Evolutionary conservation across 2,797 vertebrate species (phyloP).

Genomic region (Falco cherrug): DNA sequence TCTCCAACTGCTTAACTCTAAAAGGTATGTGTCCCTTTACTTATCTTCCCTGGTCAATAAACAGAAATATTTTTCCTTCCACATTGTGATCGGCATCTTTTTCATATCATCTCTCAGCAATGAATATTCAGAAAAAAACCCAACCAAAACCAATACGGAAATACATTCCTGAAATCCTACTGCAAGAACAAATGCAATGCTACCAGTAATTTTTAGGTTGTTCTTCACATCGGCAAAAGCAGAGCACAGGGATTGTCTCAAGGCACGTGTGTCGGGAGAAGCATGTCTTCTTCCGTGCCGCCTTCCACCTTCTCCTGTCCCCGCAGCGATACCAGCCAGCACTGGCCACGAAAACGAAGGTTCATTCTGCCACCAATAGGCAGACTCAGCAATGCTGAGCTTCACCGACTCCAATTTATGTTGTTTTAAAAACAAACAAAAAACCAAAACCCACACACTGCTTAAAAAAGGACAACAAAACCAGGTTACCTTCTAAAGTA

Average conservation of each 20-base stretch:
- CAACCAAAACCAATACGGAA: neutral
- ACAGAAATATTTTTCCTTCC: neutral
- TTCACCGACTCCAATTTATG: rapidly evolving
- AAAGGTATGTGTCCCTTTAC: neutral
- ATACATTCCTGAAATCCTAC: neutral
- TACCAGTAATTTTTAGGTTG: neutral
- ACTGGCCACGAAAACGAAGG: rapidly evolving
- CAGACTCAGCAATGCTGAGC: neutral
- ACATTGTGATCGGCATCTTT: neutral
- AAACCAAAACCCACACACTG: neutral
- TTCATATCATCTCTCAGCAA: neutral
- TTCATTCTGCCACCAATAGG: slow-evolving; percentile 17
- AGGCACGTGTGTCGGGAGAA: rapidly evolving
- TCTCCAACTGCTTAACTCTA: neutral
- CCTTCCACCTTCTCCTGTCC: neutral
- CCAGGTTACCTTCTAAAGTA: neutral
- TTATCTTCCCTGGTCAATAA: neutral
- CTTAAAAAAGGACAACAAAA: neutral
- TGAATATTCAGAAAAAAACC: neutral
- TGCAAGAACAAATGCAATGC: neutral
- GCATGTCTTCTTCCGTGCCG: neutral
- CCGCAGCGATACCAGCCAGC: neutral
- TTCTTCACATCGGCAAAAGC: rapidly evolving
- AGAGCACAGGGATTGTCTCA: neutral
- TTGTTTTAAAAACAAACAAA: rapidly evolving